Conservation (phyloP, 2,888 invertebrate genomes). For the Caenorhabditis drosophilae region DNA sequence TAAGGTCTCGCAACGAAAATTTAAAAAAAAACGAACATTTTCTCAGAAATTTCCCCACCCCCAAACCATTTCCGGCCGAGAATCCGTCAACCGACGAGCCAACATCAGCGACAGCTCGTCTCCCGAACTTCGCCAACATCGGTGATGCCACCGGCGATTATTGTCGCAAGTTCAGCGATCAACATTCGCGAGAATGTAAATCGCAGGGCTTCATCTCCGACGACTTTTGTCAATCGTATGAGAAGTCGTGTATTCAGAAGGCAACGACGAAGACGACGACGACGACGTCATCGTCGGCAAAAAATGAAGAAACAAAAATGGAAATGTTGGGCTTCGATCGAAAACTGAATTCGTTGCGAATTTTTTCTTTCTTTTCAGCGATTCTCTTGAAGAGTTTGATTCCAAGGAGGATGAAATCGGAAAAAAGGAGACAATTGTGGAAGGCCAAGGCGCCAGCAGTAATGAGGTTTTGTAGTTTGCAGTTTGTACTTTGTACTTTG, state of each 20-base stretch:
- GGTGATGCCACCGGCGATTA: not conserved
- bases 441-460: slow-evolving; percentile 17
- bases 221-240: not conserved
- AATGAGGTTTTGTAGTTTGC: too few relatives aligned
- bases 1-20: too few relatives aligned
- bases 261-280: not conserved
- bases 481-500: too few relatives aligned
- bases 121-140: not conserved
- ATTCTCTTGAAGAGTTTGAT: slow-evolving; percentile 26
- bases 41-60: slow-evolving; percentile 22
- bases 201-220: slow-evolving; percentile 22
- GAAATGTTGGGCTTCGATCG: too few relatives aligned
- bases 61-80: slow-evolving; percentile 7
- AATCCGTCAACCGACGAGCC: not conserved
- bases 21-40: not conserved
- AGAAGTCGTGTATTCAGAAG: not conserved
- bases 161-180: too few relatives aligned
- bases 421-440: slow-evolving; percentile 1
- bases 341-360: too few relatives aligned
- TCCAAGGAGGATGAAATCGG: not conserved
- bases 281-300: not conserved
- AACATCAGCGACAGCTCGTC: not conserved
- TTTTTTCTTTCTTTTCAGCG: slow-evolving; percentile 23
- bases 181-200: slow-evolving; percentile 19
- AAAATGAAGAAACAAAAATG: too few relatives aligned